Conservation (phyloP, 2,797 vertebrate species). For the Eremophila alpestris region DNA sequence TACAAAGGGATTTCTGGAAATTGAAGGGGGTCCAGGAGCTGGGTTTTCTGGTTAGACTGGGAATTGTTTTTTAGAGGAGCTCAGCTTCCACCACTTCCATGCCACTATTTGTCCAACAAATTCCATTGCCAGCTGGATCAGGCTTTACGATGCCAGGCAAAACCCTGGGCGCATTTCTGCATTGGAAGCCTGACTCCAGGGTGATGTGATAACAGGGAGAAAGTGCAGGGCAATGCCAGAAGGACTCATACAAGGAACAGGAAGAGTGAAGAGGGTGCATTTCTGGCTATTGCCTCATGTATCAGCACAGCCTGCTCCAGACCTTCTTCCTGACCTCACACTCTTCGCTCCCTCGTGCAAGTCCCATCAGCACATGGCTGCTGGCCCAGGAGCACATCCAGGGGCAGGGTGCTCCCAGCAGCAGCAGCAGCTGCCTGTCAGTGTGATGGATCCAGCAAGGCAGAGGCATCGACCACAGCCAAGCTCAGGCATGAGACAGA, state of each 20-base stretch:
- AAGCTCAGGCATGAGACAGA: rapidly evolving
- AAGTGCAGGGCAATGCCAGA: background rate
- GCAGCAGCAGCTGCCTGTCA: background rate
- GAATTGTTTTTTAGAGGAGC: background rate
- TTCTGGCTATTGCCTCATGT: background rate
- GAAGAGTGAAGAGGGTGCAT: background rate
- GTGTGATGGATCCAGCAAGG: background rate
- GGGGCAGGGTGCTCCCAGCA: background rate
- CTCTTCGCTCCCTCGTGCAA: background rate
- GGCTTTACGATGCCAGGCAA: background rate
- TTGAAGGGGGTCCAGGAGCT: background rate
- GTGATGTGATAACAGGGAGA: background rate
- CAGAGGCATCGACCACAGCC: background rate
- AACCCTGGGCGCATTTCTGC: background rate
- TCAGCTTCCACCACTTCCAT: background rate
- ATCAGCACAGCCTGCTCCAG: background rate
- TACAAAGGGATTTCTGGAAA: background rate
- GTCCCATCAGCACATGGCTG: background rate
- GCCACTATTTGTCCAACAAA: background rate
- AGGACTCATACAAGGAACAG: background rate
- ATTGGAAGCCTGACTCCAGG: background rate
- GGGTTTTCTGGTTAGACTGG: background rate
- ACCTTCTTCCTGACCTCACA: background rate
- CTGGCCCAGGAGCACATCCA: background rate
- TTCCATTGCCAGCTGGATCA: background rate